These are phyloP conservation scores for Corythornis madagascariensis DNA, from an alignment of 2,113 vertebrate species.

Conservation along the genomic window DNA sequence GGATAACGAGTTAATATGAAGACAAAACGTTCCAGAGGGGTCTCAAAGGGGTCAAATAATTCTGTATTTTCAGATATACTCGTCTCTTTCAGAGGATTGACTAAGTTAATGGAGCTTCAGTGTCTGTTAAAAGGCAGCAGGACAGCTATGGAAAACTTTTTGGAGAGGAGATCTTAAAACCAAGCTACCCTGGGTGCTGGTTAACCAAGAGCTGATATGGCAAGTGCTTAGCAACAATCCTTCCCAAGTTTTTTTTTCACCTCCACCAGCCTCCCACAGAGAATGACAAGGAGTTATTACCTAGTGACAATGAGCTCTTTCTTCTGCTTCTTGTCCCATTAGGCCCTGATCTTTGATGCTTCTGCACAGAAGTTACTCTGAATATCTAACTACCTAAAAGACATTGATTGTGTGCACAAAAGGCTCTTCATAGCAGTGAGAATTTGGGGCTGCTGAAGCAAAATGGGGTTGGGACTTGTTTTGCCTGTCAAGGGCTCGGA, in stretches of 20 bases:
- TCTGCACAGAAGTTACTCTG: constrained; percentile 23
- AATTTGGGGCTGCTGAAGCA: background rate
- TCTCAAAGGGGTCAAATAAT: background rate
- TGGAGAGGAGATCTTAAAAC: background rate
- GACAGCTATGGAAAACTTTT: background rate
- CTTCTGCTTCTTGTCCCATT: constrained; percentile 64
- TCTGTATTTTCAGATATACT: background rate
- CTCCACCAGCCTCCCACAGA: constrained; percentile 61
- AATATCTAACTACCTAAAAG: constrained; percentile 44
- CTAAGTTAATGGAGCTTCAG: background rate
- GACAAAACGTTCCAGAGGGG: background rate
- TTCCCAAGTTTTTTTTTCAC: constrained; percentile 35
- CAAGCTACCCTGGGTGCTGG: background rate
- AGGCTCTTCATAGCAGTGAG: background rate
- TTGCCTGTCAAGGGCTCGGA: background rate
- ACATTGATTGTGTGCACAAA: background rate
- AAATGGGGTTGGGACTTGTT: background rate
- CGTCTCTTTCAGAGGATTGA: background rate
- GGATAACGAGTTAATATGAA: background rate
- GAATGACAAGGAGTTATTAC: constrained; percentile 68
- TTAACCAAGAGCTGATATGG: constrained; percentile 1
- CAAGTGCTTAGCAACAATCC: constrained; percentile 52
- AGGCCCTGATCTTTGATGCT: constrained; percentile 61
- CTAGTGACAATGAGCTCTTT: constrained; percentile 65
- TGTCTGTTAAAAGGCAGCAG: background rate